These are phyloP conservation scores for Xanthorhoe spadicearia DNA, from an alignment of 2,888 invertebrate species.

Conservation along the genomic window DNA sequence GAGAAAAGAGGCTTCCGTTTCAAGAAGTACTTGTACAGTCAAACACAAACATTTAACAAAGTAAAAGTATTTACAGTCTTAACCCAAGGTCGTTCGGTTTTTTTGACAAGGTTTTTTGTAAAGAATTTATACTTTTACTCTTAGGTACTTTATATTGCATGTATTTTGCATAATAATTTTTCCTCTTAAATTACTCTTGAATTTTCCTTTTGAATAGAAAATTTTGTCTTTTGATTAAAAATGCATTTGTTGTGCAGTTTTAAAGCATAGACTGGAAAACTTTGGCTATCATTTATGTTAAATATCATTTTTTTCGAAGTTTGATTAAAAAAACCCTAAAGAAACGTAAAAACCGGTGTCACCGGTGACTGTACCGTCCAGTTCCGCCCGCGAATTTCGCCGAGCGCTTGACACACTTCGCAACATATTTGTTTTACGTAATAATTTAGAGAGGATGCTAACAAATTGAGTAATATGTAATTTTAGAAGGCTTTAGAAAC, in stretches of 20 bases:
- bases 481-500: slow-evolving; percentile 35
- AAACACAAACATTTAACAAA: slow-evolving; percentile 1
- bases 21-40: slow-evolving; percentile 17
- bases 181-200: no score
- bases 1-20: slow-evolving; percentile 21
- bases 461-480: slow-evolving; percentile 49
- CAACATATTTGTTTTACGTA: slow-evolving; percentile 53
- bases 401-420: slow-evolving; percentile 51
- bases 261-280: no score
- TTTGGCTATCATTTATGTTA: no score
- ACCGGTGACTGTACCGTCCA: slow-evolving; percentile 32
- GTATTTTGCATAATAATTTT: no score
- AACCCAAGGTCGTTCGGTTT: background rate
- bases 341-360: slow-evolving; percentile 21
- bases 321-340: background rate
- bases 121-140: background rate
- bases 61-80: background rate
- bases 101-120: background rate
- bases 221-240: no score
- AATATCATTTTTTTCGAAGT: background rate
- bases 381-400: slow-evolving; percentile 53
- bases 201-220: no score
- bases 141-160: no score
- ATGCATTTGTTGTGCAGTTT: no score
- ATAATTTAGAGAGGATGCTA: slow-evolving; percentile 49